A percentile compares a stretch with the other conserved stretches of the same genome.
These are phyloP conservation scores for Catostylus mosaicus DNA, from an alignment of 30 jellyfish, hydroid and myxozoan genomes.

Conservation along the genomic window DNA sequence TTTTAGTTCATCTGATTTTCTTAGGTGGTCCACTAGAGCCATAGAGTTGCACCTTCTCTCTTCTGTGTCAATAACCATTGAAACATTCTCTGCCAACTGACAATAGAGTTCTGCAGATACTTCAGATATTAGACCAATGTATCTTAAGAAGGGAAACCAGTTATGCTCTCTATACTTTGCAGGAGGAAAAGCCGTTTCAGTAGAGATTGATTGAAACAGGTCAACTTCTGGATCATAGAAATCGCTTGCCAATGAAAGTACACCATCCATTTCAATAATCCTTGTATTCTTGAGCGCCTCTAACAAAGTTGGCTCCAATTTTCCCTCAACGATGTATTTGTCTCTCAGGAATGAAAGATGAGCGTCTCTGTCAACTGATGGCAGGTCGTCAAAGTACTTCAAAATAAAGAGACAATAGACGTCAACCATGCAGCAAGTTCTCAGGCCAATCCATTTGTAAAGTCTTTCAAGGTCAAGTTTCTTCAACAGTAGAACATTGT, in stretches of 20 bases:
- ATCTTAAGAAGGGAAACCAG: constrained; percentile 58
- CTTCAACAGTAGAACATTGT: constrained; percentile 8
- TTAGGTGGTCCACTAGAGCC: constrained; percentile 19
- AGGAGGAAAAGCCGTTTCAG: constrained; percentile 62
- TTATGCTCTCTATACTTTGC: constrained; percentile 6
- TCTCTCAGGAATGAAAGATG: constrained; percentile 38
- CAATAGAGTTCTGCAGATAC: constrained; percentile 20
- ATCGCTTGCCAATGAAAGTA: not conserved
- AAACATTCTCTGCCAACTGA: constrained; percentile 46
- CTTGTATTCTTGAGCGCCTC: not conserved
- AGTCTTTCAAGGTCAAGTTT: not conserved
- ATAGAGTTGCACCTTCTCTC: constrained; percentile 10
- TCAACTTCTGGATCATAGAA: constrained; percentile 65
- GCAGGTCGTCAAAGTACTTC: constrained; percentile 6
- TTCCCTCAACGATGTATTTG: not conserved
- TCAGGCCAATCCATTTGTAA: constrained; percentile 31
- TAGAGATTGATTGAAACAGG: constrained; percentile 23
- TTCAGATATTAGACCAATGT: constrained; percentile 49
- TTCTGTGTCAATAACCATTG: constrained; percentile 1
- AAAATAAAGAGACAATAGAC: constrained; percentile 39
- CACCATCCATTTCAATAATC: constrained; percentile 54
- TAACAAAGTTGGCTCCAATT: not conserved
- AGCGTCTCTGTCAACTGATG: not conserved
- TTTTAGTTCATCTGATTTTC: not conserved
- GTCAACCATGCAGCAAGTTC: not conserved